Percentiles rank a stretch among this genome's conserved stretches.
Conservation (phyloP, 2,797 vertebrate species). For the Acrocephalus scirpaceus region DNA sequence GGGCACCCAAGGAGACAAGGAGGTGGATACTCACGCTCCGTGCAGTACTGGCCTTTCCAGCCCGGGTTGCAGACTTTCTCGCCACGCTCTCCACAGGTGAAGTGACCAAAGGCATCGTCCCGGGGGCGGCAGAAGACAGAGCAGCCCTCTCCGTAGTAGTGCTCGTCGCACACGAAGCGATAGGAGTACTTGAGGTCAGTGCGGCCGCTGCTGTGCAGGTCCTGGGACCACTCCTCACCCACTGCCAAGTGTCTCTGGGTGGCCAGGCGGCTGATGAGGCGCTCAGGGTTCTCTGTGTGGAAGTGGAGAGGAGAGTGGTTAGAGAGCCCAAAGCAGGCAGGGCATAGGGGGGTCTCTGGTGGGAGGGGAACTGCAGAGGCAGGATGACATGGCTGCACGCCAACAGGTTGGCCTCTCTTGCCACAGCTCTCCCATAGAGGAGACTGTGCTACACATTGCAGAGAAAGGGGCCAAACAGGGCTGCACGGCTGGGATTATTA, state of each 20-base stretch:
- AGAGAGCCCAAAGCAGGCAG: neutral
- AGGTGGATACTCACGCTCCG: conserved; percentile 86
- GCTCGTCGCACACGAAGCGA: conserved; percentile 93
- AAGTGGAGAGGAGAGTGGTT: neutral
- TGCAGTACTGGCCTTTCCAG: conserved; percentile 97
- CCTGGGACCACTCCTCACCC: conserved; percentile 95
- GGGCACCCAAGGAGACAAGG: neutral
- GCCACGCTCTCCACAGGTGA: conserved; percentile 93
- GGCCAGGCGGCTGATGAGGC: conserved; percentile 91
- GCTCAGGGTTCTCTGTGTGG: conserved; percentile 88
- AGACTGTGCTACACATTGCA: neutral
- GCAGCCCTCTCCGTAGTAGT: conserved; percentile 97
- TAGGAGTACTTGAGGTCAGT: conserved; percentile 96
- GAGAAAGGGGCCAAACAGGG: neutral
- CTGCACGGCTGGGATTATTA: neutral
- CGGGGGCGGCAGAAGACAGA: conserved; percentile 95
- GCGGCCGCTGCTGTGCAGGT: conserved; percentile 87
- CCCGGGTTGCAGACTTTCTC: conserved; percentile 95
- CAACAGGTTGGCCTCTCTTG: neutral
- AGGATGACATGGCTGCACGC: neutral
- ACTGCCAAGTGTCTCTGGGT: conserved; percentile 94
- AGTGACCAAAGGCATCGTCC: conserved; percentile 97
- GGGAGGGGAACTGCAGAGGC: neutral
- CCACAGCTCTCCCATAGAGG: neutral
- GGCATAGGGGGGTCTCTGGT: neutral